These are phyloP conservation scores for Diarsia mendica DNA, from an alignment of 2,888 invertebrate species.

Conservation along the genomic window DNA sequence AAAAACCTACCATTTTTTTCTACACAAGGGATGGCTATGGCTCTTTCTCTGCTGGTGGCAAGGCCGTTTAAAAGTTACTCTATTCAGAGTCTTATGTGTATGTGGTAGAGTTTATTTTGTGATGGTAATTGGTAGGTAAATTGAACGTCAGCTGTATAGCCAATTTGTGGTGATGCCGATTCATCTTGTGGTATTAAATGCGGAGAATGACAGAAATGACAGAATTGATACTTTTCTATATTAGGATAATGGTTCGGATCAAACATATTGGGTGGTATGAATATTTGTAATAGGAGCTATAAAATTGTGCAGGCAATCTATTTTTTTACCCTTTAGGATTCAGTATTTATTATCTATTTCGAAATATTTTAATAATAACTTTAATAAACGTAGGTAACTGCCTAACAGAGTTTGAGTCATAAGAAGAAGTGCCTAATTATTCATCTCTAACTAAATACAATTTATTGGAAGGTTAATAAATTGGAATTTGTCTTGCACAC, in stretches of 20 bases:
- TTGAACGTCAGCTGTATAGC: constrained; percentile 73
- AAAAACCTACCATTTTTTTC: background rate
- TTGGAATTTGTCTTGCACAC: background rate
- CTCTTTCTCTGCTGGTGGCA: constrained; percentile 52
- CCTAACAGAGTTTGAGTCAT: too few relatives aligned
- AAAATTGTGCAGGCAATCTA: background rate
- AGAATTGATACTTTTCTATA: constrained; percentile 78
- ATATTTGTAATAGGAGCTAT: constrained; percentile 43
- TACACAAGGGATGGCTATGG: constrained; percentile 20
- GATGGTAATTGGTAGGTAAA: constrained; percentile 58
- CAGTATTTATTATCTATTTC: background rate
- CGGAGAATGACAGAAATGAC: constrained; percentile 78
- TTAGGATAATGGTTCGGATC: constrained; percentile 67
- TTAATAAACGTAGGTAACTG: too few relatives aligned
- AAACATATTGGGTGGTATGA: constrained; percentile 63
- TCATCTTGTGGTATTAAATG: constrained; percentile 83
- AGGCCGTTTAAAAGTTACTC: background rate
- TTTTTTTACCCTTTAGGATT: background rate
- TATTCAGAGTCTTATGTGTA: constrained; percentile 33
- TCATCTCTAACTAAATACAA: too few relatives aligned
- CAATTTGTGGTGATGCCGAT: constrained; percentile 85
- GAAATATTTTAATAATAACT: too few relatives aligned
- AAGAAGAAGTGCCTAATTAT: too few relatives aligned
- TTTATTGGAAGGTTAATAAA: background rate
- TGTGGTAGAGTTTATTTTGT: constrained; percentile 56